phyloP scores from a whole-genome alignment of 1,140 invertebrate genomes.

The Mesaphorura yosii region DNA sequence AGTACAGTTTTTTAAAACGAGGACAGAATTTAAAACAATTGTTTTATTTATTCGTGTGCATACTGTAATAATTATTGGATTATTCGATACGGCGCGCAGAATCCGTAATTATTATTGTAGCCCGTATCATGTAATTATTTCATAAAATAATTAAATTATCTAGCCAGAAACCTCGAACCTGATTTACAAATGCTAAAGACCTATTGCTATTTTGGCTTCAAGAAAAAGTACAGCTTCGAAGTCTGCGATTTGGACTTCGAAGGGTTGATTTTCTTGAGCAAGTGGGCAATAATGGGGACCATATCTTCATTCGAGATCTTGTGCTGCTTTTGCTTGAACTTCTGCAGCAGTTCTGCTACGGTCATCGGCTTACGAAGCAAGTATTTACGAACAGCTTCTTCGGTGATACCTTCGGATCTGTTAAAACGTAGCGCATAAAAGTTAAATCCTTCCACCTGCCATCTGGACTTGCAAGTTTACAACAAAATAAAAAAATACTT shows the following conservation, averaged over 20 bases:
- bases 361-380: constrained; percentile 92
- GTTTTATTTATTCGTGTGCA: no score
- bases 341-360: constrained; percentile 81
- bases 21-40: no score
- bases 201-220: no score
- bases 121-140: no score
- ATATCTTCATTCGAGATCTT: constrained; percentile 76
- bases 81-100: no score
- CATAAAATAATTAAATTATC: no score
- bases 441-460: constrained; percentile 8
- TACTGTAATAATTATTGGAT: no score
- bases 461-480: background rate
- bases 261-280: constrained; percentile 88
- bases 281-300: constrained; percentile 83
- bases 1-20: no score
- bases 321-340: constrained; percentile 91
- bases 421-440: no score
- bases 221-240: constrained; percentile 86
- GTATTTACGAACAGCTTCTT: constrained; percentile 86
- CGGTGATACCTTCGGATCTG: constrained; percentile 79
- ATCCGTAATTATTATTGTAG: no score
- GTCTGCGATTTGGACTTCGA: constrained; percentile 83
- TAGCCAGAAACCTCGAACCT: no score
- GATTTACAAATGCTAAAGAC: no score
- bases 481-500: constrained; percentile 19